Conservation (phyloP, 2,797 vertebrate genomes). For the Odontamblyopus lacepedii region DNA sequence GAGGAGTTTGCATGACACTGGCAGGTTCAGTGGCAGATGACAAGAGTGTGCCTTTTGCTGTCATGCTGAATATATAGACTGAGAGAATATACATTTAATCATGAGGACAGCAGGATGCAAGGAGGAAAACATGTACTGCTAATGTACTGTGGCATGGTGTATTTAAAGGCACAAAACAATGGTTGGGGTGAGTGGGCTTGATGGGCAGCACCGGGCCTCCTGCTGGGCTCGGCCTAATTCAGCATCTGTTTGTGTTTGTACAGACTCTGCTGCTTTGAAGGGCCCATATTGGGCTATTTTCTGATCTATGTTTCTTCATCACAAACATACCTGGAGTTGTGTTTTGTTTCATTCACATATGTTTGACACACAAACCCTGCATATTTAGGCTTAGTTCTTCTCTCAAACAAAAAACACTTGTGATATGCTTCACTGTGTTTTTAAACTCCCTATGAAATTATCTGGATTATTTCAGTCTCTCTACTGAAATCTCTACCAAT, state of each 20-base stretch:
- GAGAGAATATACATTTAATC: slow-evolving; percentile 21
- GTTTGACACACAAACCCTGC: too few species aligned
- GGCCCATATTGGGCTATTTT: too few species aligned
- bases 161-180: slow-evolving; percentile 7
- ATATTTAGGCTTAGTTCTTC: too few species aligned
- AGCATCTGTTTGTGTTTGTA: neutral
- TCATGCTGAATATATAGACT: slow-evolving; percentile 31
- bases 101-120: slow-evolving; percentile 27
- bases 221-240: neutral
- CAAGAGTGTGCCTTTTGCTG: slow-evolving; percentile 24
- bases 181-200: neutral
- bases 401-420: too few species aligned
- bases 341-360: too few species aligned
- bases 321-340: too few species aligned
- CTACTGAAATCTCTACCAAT: too few species aligned
- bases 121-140: slow-evolving; percentile 9
- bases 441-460: too few species aligned
- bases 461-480: too few species aligned
- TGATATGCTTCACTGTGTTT: too few species aligned
- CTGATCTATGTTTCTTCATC: too few species aligned
- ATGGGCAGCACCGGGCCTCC: neutral
- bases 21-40: slow-evolving; percentile 27
- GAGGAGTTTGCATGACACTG: slow-evolving; percentile 23
- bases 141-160: slow-evolving; percentile 13
- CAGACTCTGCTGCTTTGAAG: neutral